Conservation (phyloP, 2,797 vertebrate species). For the Poeciliopsis turneri region DNA sequence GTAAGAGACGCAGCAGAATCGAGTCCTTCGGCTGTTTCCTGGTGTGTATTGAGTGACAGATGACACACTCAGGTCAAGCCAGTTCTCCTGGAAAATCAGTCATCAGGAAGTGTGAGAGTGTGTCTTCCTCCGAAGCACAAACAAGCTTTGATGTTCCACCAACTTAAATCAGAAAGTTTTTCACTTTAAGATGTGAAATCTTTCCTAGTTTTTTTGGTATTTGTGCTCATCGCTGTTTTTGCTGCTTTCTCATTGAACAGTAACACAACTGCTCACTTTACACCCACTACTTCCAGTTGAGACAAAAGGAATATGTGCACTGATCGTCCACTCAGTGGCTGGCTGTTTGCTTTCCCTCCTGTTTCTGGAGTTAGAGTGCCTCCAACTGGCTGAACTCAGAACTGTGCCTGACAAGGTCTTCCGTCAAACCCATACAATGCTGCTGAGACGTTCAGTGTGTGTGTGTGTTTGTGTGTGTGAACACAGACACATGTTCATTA, state of each 20-base stretch:
- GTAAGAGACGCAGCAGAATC: not conserved
- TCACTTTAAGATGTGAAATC: constrained; percentile 15
- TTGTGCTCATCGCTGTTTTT: constrained; percentile 14
- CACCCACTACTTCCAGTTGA: not conserved
- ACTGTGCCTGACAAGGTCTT: not conserved
- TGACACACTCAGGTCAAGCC: constrained; percentile 44
- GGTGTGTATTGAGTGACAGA: constrained; percentile 46
- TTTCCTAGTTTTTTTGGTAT: constrained; percentile 10
- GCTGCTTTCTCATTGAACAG: constrained; percentile 20
- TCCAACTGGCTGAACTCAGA: constrained; percentile 51
- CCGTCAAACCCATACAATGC: constrained; percentile 16
- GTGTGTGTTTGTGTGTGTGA: not conserved
- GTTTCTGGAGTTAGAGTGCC: constrained; percentile 62
- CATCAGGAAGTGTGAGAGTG: constrained; percentile 8
- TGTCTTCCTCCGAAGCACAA: not conserved
- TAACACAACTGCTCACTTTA: not conserved
- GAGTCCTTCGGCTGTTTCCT: constrained; percentile 14
- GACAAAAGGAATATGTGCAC: not conserved
- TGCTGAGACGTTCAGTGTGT: constrained; percentile 6
- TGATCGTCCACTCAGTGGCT: not conserved
- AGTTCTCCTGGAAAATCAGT: constrained; percentile 36
- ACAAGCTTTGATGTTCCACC: not conserved
- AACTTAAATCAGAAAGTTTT: constrained; percentile 3
- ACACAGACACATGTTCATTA: constrained; percentile 17
- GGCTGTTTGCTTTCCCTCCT: not conserved